Evolutionary conservation across 2,888 invertebrate species (phyloP).

Genomic region (Drosophila parthenogenetica): DNA sequence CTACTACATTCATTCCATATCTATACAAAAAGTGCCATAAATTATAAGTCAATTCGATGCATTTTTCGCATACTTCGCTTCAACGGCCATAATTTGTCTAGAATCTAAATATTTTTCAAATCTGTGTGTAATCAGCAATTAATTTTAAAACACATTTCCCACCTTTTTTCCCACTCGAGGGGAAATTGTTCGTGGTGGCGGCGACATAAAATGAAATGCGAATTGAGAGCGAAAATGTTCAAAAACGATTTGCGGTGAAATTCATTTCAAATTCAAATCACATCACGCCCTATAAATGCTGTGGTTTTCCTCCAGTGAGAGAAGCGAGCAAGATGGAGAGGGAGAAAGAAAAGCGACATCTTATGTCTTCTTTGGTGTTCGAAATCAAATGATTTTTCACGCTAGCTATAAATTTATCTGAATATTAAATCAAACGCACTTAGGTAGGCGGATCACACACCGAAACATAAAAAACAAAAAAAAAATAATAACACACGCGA

Average conservation of each 20-base stretch:
- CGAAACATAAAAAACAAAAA: not conserved
- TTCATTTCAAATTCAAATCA: constrained; percentile 51
- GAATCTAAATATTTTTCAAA: constrained; percentile 49
- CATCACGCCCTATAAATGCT: constrained; percentile 74
- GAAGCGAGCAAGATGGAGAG: constrained; percentile 2
- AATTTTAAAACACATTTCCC: constrained; percentile 12
- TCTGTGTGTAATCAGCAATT: constrained; percentile 45
- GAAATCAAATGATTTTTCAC: constrained; percentile 67
- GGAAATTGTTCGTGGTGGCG: constrained; percentile 3
- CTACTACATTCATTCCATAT: constrained; percentile 24
- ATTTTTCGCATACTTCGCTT: constrained; percentile 40
- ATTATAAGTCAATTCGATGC: constrained; percentile 34
- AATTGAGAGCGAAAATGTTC: constrained; percentile 18
- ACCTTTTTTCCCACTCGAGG: not conserved
- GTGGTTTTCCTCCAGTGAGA: constrained; percentile 26
- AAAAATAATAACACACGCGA: not conserved
- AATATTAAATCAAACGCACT: constrained; percentile 41
- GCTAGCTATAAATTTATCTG: constrained; percentile 44
- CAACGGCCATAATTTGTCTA: constrained; percentile 51
- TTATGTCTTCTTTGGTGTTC: constrained; percentile 39
- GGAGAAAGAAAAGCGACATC: not conserved
- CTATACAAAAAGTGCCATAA: constrained; percentile 28
- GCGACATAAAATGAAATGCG: constrained; percentile 56
- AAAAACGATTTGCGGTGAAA: constrained; percentile 36
- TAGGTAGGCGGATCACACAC: constrained; percentile 29